phyloP scores from a whole-genome alignment of 2,888 invertebrate genomes.

The Tenthredo notha region DNA sequence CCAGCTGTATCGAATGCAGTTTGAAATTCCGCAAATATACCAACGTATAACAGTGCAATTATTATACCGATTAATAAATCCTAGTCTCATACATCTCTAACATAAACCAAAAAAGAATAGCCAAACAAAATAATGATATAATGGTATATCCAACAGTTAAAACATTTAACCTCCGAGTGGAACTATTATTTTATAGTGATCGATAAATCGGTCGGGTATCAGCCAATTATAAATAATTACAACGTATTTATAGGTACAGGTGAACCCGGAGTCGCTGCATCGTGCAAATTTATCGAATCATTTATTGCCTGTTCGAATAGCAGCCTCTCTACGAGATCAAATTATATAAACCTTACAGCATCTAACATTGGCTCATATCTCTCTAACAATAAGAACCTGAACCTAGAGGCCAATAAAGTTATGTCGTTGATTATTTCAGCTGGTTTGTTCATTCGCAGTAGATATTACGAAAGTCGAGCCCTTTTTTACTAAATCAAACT shows the following conservation, averaged over 20 bases:
- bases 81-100: background rate
- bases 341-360: conserved; percentile 26
- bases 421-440: background rate
- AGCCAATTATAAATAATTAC: conserved; percentile 48
- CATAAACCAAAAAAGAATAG: background rate
- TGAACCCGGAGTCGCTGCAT: conserved; percentile 19
- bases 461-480: conserved; percentile 19
- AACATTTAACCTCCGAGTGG: conserved; percentile 40
- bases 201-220: conserved; percentile 38
- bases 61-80: conserved; percentile 14
- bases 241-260: conserved; percentile 43
- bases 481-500: background rate
- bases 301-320: conserved; percentile 27
- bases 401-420: background rate
- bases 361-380: background rate
- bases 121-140: background rate
- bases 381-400: background rate
- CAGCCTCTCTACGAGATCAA: background rate
- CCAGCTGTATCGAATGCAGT: background rate
- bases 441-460: background rate
- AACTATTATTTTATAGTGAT: conserved; percentile 25
- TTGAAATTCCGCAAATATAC: background rate
- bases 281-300: conserved; percentile 44
- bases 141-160: background rate
- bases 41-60: background rate